Base-by-base conservation (phyloP, 2,113 vertebrate genomes). In the Alexandromys fortis region DNA sequence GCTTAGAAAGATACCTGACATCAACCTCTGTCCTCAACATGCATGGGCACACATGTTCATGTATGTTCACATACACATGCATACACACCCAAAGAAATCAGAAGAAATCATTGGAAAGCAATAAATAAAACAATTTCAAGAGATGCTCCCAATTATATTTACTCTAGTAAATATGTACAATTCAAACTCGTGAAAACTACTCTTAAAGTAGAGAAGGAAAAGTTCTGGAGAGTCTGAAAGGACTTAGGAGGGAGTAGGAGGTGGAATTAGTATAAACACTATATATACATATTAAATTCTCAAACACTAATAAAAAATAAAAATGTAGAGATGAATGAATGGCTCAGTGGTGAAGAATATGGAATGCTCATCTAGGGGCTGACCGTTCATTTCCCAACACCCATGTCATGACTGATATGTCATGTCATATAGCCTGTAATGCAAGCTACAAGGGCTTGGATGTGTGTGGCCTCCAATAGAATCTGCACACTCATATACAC, bases 81-180 rank as follows among this genome's bases (percentile, higher is more conserved):
- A 49, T 28, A 30, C 5, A 22, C 2, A 47, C 5, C 42, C 22
- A 35, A 49, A n/a, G 76, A 83, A 28, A 38, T 17, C 90, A 14
- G 26, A 91, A 88, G 63, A 86, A 90, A 78, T 87, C 68, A 78
- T 83, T 45, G 2, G 14, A 76, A 95, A 93, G 24, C 45, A 90
- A 85, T 72, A 94, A 38, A 11, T 89, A 63, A 85, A 30, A 89
- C 55, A 68, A 93, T 85, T 90, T 92, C 16, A 92, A 92, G 75
- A 75, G 5, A 10, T 63, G 6, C 42, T 93, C 95, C 94, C 76
- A 92, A 70, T 63, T n/a, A 90, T 45, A 49, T 38, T 89, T 77
- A 72, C 42, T 89, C 86, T 90, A 89, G 33, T 92, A 88, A 94
- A 85, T 82, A 47, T 85, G 10, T 58, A 0, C 33, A 81, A 55